Conservation (phyloP, 2,888 invertebrate species). For the Troides oblongomaculatus region DNA sequence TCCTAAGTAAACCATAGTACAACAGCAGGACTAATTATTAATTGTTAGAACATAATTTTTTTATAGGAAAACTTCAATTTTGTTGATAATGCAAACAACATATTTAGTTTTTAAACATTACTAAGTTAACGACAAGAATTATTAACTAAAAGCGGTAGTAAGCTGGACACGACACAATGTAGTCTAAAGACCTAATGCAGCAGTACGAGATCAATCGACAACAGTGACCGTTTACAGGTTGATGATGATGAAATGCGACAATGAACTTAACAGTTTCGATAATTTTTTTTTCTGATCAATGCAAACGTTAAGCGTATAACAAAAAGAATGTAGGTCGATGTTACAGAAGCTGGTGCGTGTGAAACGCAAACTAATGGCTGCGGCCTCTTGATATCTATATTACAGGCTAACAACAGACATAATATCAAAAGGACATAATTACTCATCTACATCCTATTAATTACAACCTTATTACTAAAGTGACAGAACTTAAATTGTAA, state of each 20-base stretch:
- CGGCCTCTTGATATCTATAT: conserved; percentile 62
- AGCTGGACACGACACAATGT: no score
- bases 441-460: conserved; percentile 40
- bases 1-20: no score
- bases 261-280: conserved; percentile 11
- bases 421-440: conserved; percentile 29
- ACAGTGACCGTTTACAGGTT: no score
- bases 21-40: no score
- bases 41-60: no score
- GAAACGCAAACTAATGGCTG: conserved; percentile 64
- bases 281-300: not conserved
- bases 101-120: no score
- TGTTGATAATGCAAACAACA: no score
- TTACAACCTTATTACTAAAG: conserved; percentile 39
- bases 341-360: conserved; percentile 41
- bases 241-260: conserved; percentile 1
- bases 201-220: no score
- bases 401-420: conserved; percentile 37
- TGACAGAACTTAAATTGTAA: conserved; percentile 41
- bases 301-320: conserved; percentile 12
- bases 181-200: no score
- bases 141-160: no score
- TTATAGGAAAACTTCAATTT: no score
- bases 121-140: no score
- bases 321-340: conserved; percentile 50